Conservation (phyloP, 2,797 vertebrate species). For the Gadopsis bispinosus region DNA sequence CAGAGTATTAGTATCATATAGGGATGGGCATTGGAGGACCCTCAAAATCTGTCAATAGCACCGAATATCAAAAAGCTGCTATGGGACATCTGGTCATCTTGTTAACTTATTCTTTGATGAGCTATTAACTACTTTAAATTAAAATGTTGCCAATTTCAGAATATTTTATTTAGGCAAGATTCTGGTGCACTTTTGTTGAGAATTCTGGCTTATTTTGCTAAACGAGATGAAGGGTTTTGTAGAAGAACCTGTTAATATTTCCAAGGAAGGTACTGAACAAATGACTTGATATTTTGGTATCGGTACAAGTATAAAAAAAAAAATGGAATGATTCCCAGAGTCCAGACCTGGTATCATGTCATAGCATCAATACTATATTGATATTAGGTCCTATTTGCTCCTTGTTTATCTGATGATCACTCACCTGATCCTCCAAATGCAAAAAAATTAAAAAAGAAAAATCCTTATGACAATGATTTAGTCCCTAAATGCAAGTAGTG, state of each 20-base stretch:
- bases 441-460: not conserved
- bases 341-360: not conserved
- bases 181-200: not conserved
- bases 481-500: not conserved
- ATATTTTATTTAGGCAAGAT: not conserved
- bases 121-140: not conserved
- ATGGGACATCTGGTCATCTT: not conserved
- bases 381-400: not conserved
- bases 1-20: not conserved
- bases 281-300: not conserved
- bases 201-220: not conserved
- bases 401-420: conserved; percentile 9
- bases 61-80: not conserved
- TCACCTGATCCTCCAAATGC: conserved; percentile 23
- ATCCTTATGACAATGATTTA: not conserved
- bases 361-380: not conserved
- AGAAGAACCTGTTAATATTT: not conserved
- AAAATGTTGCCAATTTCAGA: not conserved
- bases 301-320: not conserved
- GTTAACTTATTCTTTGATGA: not conserved
- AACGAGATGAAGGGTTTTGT: not conserved
- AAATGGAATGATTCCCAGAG: not conserved
- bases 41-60: not conserved
- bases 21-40: not conserved
- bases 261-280: not conserved